Percentiles rank a stretch among this genome's conserved stretches.
phyloP scores from a whole-genome alignment of 1,140 invertebrate genomes.

The Mercenaria mercenaria region DNA sequence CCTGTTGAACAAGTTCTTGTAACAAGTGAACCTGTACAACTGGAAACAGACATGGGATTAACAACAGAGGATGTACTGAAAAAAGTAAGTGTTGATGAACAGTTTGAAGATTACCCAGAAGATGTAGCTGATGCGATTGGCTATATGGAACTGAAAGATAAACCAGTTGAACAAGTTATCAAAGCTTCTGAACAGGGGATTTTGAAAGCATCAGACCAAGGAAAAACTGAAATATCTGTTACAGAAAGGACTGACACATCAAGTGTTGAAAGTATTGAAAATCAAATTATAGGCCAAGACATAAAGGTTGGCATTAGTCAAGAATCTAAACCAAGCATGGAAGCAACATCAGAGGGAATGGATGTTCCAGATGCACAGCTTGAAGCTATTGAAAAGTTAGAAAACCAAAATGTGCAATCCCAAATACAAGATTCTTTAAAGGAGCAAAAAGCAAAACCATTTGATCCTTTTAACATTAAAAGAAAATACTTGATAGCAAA shows the following conservation, averaged over 20 bases:
- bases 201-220: not conserved
- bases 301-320: not conserved
- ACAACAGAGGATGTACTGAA: not conserved
- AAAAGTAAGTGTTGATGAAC: not conserved
- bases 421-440: not conserved
- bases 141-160: constrained; percentile 39
- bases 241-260: not conserved
- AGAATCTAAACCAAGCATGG: not conserved
- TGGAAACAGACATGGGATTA: not conserved
- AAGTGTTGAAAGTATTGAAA: not conserved
- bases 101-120: not conserved
- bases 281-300: not conserved
- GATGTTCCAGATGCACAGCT: constrained; percentile 26
- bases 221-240: not conserved
- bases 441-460: not conserved
- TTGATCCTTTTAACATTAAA: constrained; percentile 74
- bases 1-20: not conserved
- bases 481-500: constrained; percentile 74
- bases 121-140: constrained; percentile 50
- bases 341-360: not conserved
- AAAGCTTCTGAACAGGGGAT: constrained; percentile 5
- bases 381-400: constrained; percentile 1
- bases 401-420: not conserved
- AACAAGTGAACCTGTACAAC: not conserved
- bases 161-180: not conserved